A percentile compares a stretch with the other conserved stretches of the same genome.
Evolutionary conservation across 2,113 vertebrate genomes (phyloP).

Genomic region (Mesocricetus auratus): DNA sequence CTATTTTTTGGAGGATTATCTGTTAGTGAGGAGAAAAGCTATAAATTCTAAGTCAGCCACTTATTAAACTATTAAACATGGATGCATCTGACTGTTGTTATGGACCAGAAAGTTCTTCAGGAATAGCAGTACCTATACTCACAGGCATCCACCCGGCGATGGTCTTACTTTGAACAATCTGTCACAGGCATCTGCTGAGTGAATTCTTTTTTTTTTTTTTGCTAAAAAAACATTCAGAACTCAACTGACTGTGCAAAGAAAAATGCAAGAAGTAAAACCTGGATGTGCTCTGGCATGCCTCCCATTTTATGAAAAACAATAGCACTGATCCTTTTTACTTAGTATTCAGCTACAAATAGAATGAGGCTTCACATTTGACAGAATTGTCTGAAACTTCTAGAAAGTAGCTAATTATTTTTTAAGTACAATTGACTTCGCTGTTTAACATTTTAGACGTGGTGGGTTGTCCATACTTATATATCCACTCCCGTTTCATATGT

Average conservation of each 20-base stretch:
- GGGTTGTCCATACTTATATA: neutral
- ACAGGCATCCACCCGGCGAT: neutral
- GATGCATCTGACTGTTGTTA: neutral
- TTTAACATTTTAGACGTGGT: neutral
- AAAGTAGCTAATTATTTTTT: neutral
- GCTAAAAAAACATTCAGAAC: conserved; percentile 3
- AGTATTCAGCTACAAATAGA: neutral
- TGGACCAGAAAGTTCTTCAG: conserved; percentile 8
- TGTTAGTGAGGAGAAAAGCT: neutral
- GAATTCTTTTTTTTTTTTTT: neutral
- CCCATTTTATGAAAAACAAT: conserved; percentile 33
- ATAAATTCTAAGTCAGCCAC: neutral
- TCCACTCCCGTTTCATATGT: neutral
- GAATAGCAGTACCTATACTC: neutral
- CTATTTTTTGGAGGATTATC: neutral
- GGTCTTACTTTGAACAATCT: conserved; percentile 57
- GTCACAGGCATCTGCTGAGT: conserved; percentile 52
- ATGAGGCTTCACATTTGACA: neutral
- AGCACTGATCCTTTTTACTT: neutral
- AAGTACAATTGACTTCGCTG: neutral
- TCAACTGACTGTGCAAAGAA: conserved; percentile 7
- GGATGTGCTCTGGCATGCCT: neutral
- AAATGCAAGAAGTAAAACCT: neutral
- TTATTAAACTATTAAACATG: neutral
- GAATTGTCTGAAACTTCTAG: neutral